These are phyloP conservation scores for Fulmarus glacialis DNA, from an alignment of 2,113 vertebrate species.

Conservation along the genomic window DNA sequence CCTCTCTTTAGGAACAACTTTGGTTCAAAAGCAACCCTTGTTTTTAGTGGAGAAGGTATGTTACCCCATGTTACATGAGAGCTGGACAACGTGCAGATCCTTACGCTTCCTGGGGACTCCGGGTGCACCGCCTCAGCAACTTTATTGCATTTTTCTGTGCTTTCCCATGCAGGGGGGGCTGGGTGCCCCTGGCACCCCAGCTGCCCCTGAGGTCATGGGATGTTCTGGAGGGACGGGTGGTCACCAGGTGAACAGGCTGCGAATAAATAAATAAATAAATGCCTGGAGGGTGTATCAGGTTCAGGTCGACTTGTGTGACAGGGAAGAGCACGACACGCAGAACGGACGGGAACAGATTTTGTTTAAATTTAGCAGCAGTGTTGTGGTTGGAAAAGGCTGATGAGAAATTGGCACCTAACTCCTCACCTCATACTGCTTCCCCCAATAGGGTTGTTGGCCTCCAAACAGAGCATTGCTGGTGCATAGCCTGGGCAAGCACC, in stretches of 20 bases:
- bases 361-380: constrained; percentile 51
- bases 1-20: not conserved
- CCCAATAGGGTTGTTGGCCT: not conserved
- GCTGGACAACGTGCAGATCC: too few species aligned
- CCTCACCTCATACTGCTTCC: not conserved
- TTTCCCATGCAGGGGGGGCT: not conserved
- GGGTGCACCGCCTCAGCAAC: not conserved
- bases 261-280: not conserved
- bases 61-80: not conserved
- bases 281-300: not conserved
- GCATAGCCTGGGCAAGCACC: not conserved
- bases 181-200: not conserved
- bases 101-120: not conserved
- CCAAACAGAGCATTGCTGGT: not conserved
- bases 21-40: not conserved
- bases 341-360: constrained; percentile 46
- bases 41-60: not conserved
- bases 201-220: not conserved
- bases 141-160: not conserved
- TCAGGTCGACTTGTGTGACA: not conserved
- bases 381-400: constrained; percentile 22
- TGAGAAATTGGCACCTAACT: constrained; percentile 13
- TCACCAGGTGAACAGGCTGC: constrained; percentile 3
- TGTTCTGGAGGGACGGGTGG: not conserved
- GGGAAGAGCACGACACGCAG: not conserved